phyloP scores from a whole-genome alignment of 2,888 invertebrate genomes.

The Gonocerus acuteangulatus region DNA sequence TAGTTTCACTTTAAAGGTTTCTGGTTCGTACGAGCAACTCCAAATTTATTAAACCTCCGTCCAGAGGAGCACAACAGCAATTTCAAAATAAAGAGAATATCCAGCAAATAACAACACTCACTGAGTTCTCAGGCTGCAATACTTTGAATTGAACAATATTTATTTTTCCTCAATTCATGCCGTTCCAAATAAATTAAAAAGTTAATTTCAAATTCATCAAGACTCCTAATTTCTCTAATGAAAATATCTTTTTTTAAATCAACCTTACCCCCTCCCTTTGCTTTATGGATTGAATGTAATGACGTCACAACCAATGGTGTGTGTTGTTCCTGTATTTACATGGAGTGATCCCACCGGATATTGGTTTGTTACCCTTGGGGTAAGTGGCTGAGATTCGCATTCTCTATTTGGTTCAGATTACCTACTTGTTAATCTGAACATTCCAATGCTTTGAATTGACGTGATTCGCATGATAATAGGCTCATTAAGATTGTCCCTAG shows the following conservation, averaged over 20 bases:
- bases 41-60: neutral
- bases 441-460: no score
- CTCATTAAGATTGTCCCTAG: neutral
- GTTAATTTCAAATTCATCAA: no score
- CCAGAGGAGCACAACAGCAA: neutral
- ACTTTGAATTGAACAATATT: no score
- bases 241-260: neutral
- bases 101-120: no score
- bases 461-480: no score
- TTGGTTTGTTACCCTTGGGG: conserved; percentile 44
- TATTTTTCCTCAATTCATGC: no score
- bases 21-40: neutral
- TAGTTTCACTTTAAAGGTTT: conserved; percentile 18
- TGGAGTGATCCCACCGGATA: conserved; percentile 40
- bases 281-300: conserved; percentile 33
- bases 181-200: no score
- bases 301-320: conserved; percentile 36
- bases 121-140: no score
- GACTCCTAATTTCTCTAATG: no score
- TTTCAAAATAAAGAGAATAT: neutral
- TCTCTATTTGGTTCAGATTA: conserved; percentile 36
- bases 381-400: conserved; percentile 49
- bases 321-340: conserved; percentile 34
- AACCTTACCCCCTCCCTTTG: conserved; percentile 9
- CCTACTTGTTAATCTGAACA: neutral